These are phyloP conservation scores for Megamerina dolium DNA, from an alignment of 2,888 invertebrate genomes.

Conservation along the genomic window DNA sequence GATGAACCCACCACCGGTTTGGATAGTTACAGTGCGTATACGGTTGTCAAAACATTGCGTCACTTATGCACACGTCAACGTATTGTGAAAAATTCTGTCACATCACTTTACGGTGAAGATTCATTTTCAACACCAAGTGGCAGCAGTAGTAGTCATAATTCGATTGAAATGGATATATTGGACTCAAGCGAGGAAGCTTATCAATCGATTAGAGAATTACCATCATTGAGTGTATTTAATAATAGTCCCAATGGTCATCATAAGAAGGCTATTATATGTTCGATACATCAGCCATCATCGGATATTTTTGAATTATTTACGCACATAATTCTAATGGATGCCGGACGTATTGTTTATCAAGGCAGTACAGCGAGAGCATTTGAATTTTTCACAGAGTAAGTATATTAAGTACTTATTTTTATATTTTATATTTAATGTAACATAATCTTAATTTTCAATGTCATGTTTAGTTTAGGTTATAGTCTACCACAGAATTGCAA, in stretches of 20 bases:
- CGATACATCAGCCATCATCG: constrained; percentile 88
- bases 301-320: constrained; percentile 80
- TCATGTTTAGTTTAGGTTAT: constrained; percentile 56
- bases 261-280: constrained; percentile 71
- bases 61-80: constrained; percentile 53
- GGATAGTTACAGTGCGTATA: constrained; percentile 82
- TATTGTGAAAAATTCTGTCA: constrained; percentile 30
- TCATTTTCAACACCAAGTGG: constrained; percentile 30
- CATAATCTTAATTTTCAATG: not conserved
- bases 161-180: constrained; percentile 41
- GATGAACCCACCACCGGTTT: constrained; percentile 92
- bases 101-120: constrained; percentile 36
- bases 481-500: constrained; percentile 72
- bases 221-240: constrained; percentile 31
- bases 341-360: constrained; percentile 71
- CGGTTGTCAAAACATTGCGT: constrained; percentile 66
- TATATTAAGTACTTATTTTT: constrained; percentile 16
- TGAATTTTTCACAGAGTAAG: constrained; percentile 64
- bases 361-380: constrained; percentile 67
- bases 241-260: constrained; percentile 30
- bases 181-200: constrained; percentile 25
- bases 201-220: constrained; percentile 27
- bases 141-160: constrained; percentile 26
- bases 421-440: too few species aligned
- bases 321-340: constrained; percentile 68